Percentiles rank a stretch among this genome's conserved stretches.
These are phyloP conservation scores for Heliconius sara DNA, from an alignment of 2,888 invertebrate species.

Conservation along the genomic window DNA sequence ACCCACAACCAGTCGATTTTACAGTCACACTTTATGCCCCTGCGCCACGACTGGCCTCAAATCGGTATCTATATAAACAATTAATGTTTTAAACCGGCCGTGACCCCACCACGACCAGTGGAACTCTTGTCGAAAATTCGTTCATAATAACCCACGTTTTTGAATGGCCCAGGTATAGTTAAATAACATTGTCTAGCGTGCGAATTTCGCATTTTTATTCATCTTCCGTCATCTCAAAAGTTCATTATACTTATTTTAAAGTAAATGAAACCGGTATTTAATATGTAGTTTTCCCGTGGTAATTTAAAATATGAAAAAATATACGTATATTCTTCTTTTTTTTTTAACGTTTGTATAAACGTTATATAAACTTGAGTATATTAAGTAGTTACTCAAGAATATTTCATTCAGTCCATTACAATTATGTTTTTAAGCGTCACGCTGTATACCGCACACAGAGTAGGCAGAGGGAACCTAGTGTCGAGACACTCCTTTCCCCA, in stretches of 20 bases:
- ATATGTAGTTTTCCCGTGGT: neutral
- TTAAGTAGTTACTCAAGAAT: too few species aligned
- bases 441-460: too few species aligned
- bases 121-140: constrained; percentile 28
- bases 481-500: too few species aligned
- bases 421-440: too few species aligned
- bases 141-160: constrained; percentile 41
- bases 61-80: neutral
- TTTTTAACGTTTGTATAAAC: neutral
- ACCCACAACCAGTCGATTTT: too few species aligned
- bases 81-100: constrained; percentile 19
- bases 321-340: too few species aligned
- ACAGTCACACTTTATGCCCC: too few species aligned
- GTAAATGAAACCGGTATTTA: neutral
- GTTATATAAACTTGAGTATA: neutral
- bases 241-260: constrained; percentile 36
- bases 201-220: constrained; percentile 40
- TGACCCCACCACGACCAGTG: constrained; percentile 26
- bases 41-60: too few species aligned
- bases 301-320: neutral
- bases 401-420: too few species aligned
- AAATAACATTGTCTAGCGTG: constrained; percentile 39
- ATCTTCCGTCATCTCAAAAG: constrained; percentile 22
- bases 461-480: too few species aligned
- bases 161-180: constrained; percentile 17